Conservation (phyloP, 2,888 invertebrate genomes). For the Microplitis manilae region DNA sequence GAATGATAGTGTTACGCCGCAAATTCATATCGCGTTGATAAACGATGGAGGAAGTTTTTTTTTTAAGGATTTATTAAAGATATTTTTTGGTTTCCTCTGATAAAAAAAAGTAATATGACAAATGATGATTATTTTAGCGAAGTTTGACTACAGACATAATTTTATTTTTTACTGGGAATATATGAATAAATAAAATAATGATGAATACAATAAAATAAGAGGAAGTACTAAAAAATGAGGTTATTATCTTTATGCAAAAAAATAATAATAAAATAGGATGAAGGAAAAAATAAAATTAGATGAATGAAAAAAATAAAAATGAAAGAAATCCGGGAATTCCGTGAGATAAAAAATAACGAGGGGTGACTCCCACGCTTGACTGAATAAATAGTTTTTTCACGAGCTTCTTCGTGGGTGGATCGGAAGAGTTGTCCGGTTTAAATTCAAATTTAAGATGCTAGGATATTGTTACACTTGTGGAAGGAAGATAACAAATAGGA, state of each 20-base stretch:
- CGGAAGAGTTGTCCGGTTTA: not conserved
- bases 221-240: not conserved
- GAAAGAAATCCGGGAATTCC: not conserved
- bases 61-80: not conserved
- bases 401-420: slow-evolving; percentile 6
- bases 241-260: not conserved
- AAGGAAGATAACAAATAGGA: not conserved
- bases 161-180: not conserved
- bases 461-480: not conserved
- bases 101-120: not conserved
- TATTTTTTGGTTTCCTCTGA: slow-evolving; percentile 5
- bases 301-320: slow-evolving; percentile 5
- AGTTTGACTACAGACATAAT: too few species aligned
- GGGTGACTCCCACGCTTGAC: slow-evolving; percentile 4
- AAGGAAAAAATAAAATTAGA: not conserved
- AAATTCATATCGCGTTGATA: slow-evolving; percentile 6
- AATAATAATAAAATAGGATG: not conserved
- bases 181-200: not conserved
- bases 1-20: not conserved
- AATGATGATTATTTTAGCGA: too few species aligned
- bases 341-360: not conserved
- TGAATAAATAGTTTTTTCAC: slow-evolving; percentile 10
- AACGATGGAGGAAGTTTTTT: slow-evolving; percentile 9
- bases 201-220: not conserved
- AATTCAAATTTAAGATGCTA: slow-evolving; percentile 1